Evolutionary conservation across 2,797 vertebrate genomes (phyloP).

Genomic region (Triplophysa yarkandensis): DNA sequence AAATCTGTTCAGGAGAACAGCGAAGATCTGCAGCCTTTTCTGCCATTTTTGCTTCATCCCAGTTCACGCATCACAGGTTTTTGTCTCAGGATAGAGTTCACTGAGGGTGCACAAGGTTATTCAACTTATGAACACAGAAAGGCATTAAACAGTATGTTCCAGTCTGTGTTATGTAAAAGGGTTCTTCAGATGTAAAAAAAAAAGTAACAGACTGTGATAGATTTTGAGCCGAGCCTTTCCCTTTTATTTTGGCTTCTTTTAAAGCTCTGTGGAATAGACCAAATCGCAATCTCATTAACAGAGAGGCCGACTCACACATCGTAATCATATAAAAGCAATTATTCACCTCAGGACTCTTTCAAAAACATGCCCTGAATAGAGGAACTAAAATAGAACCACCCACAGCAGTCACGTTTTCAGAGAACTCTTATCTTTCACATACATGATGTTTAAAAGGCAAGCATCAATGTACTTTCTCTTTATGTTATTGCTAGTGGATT

Average conservation of each 20-base stretch:
- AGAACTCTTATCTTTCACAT: conserved; percentile 13
- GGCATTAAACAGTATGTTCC: not conserved
- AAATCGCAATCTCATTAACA: conserved; percentile 52
- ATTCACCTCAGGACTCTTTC: conserved; percentile 34
- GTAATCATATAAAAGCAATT: conserved; percentile 41
- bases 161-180: conserved; percentile 12
- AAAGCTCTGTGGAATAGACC: conserved; percentile 48
- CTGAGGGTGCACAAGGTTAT: not conserved
- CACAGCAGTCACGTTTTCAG: conserved; percentile 20
- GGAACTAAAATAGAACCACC: conserved; percentile 52
- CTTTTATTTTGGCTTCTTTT: conserved; percentile 25
- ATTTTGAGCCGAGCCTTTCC: conserved; percentile 29
- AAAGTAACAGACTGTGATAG: conserved; percentile 71
- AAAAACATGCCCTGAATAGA: conserved; percentile 43
- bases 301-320: conserved; percentile 45
- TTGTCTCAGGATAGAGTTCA: not conserved
- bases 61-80: not conserved
- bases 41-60: not conserved
- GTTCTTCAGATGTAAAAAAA: conserved; percentile 59
- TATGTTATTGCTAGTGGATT: not conserved
- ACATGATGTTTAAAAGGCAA: not conserved
- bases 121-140: conserved; percentile 3
- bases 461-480: not conserved
- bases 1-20: conserved; percentile 56
- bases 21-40: conserved; percentile 49